Evolutionary conservation across 1,140 invertebrate genomes (phyloP), one percentile per base, ranked within the genome.

Genomic region (Cotesia typhae): DNA sequence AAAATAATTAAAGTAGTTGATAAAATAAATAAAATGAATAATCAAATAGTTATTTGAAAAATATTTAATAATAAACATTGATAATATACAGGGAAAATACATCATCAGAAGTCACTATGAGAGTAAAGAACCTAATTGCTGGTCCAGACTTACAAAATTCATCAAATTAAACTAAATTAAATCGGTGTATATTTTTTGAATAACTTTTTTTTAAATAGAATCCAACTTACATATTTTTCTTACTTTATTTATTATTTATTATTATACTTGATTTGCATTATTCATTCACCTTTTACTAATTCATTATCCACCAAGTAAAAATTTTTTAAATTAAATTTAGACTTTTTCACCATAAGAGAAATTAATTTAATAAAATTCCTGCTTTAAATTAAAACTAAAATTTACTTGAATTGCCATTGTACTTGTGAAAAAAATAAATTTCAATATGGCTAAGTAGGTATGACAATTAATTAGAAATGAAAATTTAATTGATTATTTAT

Each of bases 1-100:
- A 7, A 20, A 7, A 41, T 1, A 3, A 20, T 55, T 55, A 3
- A 10, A 55, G n/a, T 55, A 14, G n/a, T 60, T 73, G 71, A 74
- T 51, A 64, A 63, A 75, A 61, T 68, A 73, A 71, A 9, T 74
- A 68, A 55, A 69, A 51, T 57, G 73, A 53, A 53, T 9, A 17
- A 14, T 52, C 67, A 14, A 60, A 38, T 66, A 74, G 5, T 83
- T 85, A 85, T 85, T 85, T 85, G 83, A 85, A 85, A 85, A 85
- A 85, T 85, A 85, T 85, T 85, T 85, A 85, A 85, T 85, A 85
- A 84, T 85, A 85, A 85, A 85, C 84, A 85, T 85, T 85, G 84
- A 85, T 83, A 85, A 85, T 85, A 85, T 85, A 85, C 84, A 85
- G 84, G 84, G 84, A 85, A 85, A 84, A 85, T 85, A 84, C 83